Evolutionary conservation across 2,888 invertebrate genomes (phyloP).

Genomic region (Dryococelus australis): DNA sequence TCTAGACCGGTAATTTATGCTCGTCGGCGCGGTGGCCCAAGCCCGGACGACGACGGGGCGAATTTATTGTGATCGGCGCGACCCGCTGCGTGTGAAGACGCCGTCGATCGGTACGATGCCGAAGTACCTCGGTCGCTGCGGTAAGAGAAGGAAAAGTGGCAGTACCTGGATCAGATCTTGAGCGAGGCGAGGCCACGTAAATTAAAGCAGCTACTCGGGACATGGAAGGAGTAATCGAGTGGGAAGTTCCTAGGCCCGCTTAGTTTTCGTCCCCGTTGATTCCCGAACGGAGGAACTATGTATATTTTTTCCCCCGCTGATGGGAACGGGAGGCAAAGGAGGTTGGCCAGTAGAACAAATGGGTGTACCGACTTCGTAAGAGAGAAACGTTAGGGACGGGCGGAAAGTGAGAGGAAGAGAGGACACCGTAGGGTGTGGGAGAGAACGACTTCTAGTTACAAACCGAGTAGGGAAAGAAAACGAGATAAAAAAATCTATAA

Average conservation of each 20-base stretch:
- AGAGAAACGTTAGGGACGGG: neutral
- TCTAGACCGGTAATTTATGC: neutral
- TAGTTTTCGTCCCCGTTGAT: neutral
- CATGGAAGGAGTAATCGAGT: neutral
- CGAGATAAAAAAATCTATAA: neutral
- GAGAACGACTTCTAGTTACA: slow-evolving; percentile 9
- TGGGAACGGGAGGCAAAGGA: neutral
- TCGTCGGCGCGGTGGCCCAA: neutral
- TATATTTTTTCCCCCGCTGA: neutral
- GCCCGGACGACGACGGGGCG: neutral
- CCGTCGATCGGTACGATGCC: no score
- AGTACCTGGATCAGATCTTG: neutral
- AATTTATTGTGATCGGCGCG: no score
- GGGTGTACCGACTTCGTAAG: neutral
- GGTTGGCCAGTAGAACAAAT: neutral
- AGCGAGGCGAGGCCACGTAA: neutral
- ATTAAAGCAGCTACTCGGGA: neutral
- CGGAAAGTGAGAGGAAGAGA: neutral
- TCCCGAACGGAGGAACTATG: neutral
- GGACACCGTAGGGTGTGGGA: neutral
- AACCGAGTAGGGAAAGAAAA: neutral
- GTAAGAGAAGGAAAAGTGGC: neutral
- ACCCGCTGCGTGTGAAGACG: no score
- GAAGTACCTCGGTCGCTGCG: no score
- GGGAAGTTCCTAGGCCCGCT: neutral